Percentiles rank a stretch among this genome's conserved stretches.
phyloP scores from a whole-genome alignment of 2,797 vertebrate genomes.

The Thunnus albacares region DNA sequence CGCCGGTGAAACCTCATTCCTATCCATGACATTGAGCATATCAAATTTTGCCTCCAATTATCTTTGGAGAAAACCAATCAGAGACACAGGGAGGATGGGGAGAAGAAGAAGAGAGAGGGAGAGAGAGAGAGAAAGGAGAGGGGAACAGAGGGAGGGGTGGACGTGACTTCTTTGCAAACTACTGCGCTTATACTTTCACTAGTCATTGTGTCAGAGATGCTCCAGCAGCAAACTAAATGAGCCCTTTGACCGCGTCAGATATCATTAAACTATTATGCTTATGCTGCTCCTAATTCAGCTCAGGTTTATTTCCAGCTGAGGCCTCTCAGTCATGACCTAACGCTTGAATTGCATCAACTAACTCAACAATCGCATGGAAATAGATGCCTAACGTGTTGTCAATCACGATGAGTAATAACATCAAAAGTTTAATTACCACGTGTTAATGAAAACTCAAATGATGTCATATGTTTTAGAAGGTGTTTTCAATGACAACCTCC shows the following conservation, averaged over 20 bases:
- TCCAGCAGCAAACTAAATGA: slow-evolving; percentile 42
- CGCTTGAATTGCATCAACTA: neutral
- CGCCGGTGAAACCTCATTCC: slow-evolving; percentile 81
- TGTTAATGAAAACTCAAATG: slow-evolving; percentile 69
- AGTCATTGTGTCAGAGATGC: slow-evolving; percentile 64
- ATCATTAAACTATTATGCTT: slow-evolving; percentile 30
- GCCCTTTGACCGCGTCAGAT: slow-evolving; percentile 39
- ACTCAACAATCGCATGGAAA: neutral
- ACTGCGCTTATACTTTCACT: slow-evolving; percentile 69
- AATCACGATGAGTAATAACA: neutral
- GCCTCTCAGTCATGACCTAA: slow-evolving; percentile 38
- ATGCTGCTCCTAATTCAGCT: slow-evolving; percentile 30
- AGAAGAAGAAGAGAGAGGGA: slow-evolving; percentile 27
- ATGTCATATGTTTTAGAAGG: slow-evolving; percentile 77
- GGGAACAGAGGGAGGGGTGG: slow-evolving; percentile 66
- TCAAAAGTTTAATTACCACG: slow-evolving; percentile 51
- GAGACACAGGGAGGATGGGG: slow-evolving; percentile 49
- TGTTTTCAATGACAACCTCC: slow-evolving; percentile 81
- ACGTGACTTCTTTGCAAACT: slow-evolving; percentile 86
- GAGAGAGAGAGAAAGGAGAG: slow-evolving; percentile 52
- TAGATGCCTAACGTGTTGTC: neutral
- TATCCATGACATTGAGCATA: slow-evolving; percentile 87
- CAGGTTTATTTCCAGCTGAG: slow-evolving; percentile 17
- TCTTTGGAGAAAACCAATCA: slow-evolving; percentile 83
- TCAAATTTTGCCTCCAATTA: slow-evolving; percentile 84